Percentiles rank a stretch among this genome's conserved stretches.
These are phyloP conservation scores for Antechinus stuartii DNA, from an alignment of 2,113 vertebrate species.

Conservation along the genomic window DNA sequence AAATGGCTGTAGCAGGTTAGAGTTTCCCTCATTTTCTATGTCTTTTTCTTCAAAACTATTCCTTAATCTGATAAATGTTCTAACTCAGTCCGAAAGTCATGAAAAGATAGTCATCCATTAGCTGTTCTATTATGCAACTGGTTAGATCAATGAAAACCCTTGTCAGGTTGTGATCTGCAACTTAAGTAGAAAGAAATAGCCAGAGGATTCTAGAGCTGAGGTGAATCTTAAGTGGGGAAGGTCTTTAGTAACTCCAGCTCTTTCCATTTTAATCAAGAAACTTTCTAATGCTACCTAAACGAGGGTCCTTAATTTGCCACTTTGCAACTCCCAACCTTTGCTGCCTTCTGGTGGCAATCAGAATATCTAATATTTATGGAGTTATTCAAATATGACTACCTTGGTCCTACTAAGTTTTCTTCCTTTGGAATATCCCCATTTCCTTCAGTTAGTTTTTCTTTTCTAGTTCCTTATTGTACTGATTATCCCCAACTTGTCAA, in stretches of 20 bases:
- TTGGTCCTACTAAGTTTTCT: not conserved
- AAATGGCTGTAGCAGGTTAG: no score
- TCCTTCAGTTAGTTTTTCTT: not conserved
- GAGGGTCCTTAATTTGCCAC: not conserved
- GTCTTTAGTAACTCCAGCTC: not conserved
- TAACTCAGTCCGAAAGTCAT: slow-evolving; percentile 12
- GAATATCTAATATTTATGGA: not conserved
- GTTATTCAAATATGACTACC: not conserved
- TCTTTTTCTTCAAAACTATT: not conserved
- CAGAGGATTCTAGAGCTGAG: not conserved
- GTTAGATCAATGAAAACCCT: slow-evolving; percentile 22
- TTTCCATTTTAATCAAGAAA: not conserved
- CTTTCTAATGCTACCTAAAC: not conserved
- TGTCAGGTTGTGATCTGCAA: slow-evolving; percentile 19
- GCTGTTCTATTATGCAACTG: not conserved
- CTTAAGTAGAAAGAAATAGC: not conserved
- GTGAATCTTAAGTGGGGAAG: no score
- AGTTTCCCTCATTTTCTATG: not conserved
- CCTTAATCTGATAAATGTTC: not conserved
- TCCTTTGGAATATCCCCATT: not conserved
- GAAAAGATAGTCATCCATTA: not conserved
- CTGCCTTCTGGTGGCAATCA: not conserved
- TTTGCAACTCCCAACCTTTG: not conserved
- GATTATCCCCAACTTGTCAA: not conserved
- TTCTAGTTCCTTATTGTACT: not conserved